Base-by-base conservation (phyloP, 2,113 vertebrate species). In the Sterrhoptilus dennistouni region DNA sequence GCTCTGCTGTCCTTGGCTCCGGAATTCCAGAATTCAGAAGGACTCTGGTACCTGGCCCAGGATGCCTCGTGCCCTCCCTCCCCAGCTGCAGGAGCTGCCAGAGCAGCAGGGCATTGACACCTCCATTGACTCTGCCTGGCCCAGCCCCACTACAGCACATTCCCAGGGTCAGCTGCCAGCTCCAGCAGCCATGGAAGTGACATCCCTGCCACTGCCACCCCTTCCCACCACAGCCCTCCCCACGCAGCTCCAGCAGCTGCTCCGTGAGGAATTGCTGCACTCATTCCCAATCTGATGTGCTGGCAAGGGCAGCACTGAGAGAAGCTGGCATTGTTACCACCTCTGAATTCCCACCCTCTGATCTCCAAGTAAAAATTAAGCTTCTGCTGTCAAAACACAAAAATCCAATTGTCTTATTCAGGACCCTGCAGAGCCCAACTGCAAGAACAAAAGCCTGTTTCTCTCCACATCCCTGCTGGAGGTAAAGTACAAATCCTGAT, bases 111-210 rank as follows among this genome's bases (percentile, higher is more conserved):
- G 14, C 65, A 71, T 22, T 4, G 60, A n/a, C 78, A 72, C 25
- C 59, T 80, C 45, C 74, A 40, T 2, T 0, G 1, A 1, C 54
- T 29, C 14, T 16, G 13, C 61, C 4, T 1, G 22, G 65, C 69
- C 45, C 87, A 74, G 68, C 38, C 7, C 56, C 22, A 6, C 52
- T 17, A 0, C 60, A 35, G 28, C 0, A 8, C 33, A 5, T 3
- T 16, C 2, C 6, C 25, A 15, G 36, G 1, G 29, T 11, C 40
- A 28, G 18, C 44, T 75, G 25, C 56, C 85, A 93, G 83, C 68
- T 61, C 59, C 38, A 74, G 80, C 91, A 96, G 82, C 27, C 77
- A 15, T 3, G 49, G 74, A 17, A 65, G 68, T 31, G 14, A 36
- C 82, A 85, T 4, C 78, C 54, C 47, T 68, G 87, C 56, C 76